These are phyloP conservation scores for Sebastes hubbsi DNA, from an alignment of 2,797 vertebrate genomes.

Conservation along the genomic window DNA sequence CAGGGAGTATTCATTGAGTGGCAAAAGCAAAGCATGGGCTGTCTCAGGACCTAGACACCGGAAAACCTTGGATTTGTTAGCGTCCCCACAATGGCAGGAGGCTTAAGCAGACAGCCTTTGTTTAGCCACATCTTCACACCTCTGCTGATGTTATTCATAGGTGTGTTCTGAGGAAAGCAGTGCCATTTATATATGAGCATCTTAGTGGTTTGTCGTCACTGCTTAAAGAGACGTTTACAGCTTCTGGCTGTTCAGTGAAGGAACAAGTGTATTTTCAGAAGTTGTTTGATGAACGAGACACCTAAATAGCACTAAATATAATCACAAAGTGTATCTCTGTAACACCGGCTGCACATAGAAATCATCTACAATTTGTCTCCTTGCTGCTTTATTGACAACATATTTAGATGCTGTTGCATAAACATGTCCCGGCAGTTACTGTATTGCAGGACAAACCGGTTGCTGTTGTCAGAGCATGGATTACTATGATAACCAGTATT, in stretches of 20 bases:
- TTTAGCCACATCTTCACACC: constrained; percentile 21
- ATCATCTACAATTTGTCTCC: neutral
- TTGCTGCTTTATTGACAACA: neutral
- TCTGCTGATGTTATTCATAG: constrained; percentile 13
- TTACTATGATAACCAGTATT: constrained; percentile 25
- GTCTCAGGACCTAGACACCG: constrained; percentile 1
- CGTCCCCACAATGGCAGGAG: neutral
- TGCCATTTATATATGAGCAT: neutral
- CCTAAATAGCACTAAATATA: neutral
- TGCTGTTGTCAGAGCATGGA: neutral
- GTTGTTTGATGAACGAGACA: neutral
- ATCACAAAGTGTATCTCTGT: neutral
- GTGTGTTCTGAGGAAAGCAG: neutral
- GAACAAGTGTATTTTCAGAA: neutral
- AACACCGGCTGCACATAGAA: neutral
- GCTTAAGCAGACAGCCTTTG: constrained; percentile 5
- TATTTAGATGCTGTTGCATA: neutral
- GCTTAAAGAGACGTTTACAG: neutral
- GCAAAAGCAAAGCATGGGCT: constrained; percentile 21
- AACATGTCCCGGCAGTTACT: neutral
- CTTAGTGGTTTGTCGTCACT: neutral
- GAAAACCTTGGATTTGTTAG: constrained; percentile 6
- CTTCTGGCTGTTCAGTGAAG: neutral
- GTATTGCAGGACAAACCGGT: constrained; percentile 2
- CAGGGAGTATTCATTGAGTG: constrained; percentile 16